A percentile compares a stretch with the other conserved stretches of the same genome.
Conservation (phyloP, 2,113 vertebrate genomes). For the Sphaerodactylus townsendi region DNA sequence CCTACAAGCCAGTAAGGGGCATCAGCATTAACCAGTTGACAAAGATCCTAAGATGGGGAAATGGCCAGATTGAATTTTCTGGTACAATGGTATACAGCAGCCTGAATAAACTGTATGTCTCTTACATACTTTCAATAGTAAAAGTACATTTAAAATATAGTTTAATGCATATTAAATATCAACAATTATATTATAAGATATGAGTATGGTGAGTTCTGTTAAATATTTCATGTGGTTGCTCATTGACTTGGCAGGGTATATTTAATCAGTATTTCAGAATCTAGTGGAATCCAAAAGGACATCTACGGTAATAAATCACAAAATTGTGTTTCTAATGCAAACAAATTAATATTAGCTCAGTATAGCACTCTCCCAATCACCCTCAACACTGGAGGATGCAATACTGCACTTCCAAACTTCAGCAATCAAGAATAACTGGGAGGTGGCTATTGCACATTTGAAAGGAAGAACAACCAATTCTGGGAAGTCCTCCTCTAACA, state of each 20-base stretch:
- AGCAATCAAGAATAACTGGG: neutral
- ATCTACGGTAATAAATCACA: neutral
- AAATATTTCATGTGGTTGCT: neutral
- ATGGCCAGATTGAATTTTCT: neutral
- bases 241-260: neutral
- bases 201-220: neutral
- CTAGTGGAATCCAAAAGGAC: neutral
- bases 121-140: neutral
- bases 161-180: neutral
- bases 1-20: slow-evolving; percentile 98
- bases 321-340: neutral
- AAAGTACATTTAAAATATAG: neutral
- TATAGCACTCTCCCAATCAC: neutral
- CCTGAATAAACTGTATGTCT: neutral
- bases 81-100: neutral
- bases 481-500: no score
- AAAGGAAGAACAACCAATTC: neutral
- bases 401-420: neutral
- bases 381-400: no score
- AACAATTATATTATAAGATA: neutral
- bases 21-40: slow-evolving; percentile 97
- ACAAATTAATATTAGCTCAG: neutral
- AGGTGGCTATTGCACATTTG: no score
- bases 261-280: neutral
- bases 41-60: slow-evolving; percentile 86